These are phyloP conservation scores for Lathronympha strigana DNA, from an alignment of 2,888 invertebrate species.

Conservation along the genomic window DNA sequence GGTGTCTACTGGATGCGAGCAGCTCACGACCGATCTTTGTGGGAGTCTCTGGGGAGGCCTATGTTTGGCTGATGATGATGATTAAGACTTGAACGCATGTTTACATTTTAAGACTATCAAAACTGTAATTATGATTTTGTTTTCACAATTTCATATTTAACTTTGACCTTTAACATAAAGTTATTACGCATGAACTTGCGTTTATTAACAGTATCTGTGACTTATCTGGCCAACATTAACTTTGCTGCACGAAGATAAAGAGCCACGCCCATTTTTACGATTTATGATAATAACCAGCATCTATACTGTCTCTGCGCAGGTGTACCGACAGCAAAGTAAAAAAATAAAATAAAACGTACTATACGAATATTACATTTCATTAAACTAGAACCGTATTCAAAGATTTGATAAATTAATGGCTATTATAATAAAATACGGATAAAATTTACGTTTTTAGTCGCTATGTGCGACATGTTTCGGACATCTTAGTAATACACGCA, in stretches of 20 bases:
- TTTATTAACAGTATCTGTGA: constrained; percentile 35
- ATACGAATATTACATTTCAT: no score
- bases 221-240: constrained; percentile 40
- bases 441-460: no score
- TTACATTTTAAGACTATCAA: neutral
- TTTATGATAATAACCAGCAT: constrained; percentile 49
- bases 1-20: no score
- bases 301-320: constrained; percentile 41
- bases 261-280: constrained; percentile 45
- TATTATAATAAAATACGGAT: no score
- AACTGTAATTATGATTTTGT: neutral
- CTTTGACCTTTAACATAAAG: constrained; percentile 25
- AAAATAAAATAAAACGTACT: neutral
- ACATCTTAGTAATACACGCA: no score
- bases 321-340: constrained; percentile 28
- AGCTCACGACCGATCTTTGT: no score
- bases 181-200: constrained; percentile 25
- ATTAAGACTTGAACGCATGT: no score
- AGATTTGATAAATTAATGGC: no score
- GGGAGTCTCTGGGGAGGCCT: no score
- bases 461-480: no score
- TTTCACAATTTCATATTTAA: neutral
- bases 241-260: constrained; percentile 33
- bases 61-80: no score
- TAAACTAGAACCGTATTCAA: no score